Evolutionary conservation across 1,140 invertebrate genomes (phyloP).

Genomic region (Lerema accius): DNA sequence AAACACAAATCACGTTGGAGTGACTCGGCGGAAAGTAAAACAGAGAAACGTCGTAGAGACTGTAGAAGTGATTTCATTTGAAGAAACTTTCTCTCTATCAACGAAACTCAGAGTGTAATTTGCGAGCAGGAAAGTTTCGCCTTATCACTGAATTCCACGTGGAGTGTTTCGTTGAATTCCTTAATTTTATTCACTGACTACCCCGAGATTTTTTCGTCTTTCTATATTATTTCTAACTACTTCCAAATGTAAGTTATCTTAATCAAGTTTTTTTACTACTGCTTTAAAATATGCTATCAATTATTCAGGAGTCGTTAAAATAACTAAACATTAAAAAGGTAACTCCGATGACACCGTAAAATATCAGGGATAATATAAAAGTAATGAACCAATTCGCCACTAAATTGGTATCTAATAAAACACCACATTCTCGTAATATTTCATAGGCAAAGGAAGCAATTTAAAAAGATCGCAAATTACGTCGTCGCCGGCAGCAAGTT

Average conservation of each 20-base stretch:
- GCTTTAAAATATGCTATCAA: too few species aligned
- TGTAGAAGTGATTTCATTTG: slow-evolving; percentile 77
- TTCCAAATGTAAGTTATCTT: neutral
- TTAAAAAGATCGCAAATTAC: slow-evolving; percentile 33
- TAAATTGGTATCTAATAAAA: slow-evolving; percentile 9
- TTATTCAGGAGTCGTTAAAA: too few species aligned
- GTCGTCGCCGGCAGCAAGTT: slow-evolving; percentile 49
- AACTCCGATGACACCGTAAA: too few species aligned
- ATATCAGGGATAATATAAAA: too few species aligned
- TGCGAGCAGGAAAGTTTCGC: slow-evolving; percentile 76
- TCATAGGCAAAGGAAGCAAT: slow-evolving; percentile 27
- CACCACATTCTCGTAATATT: slow-evolving; percentile 8
- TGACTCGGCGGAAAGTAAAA: slow-evolving; percentile 69
- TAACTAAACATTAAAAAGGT: too few species aligned
- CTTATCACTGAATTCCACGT: slow-evolving; percentile 80
- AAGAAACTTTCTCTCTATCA: slow-evolving; percentile 79
- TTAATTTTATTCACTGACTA: slow-evolving; percentile 65
- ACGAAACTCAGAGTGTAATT: slow-evolving; percentile 79
- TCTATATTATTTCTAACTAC: too few species aligned
- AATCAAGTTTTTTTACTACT: slow-evolving; percentile 8
- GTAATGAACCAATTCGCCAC: too few species aligned
- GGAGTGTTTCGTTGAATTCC: slow-evolving; percentile 75
- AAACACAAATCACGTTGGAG: slow-evolving; percentile 57
- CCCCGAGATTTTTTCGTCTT: slow-evolving; percentile 44
- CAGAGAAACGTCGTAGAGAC: slow-evolving; percentile 68